These are phyloP conservation scores for Etheostoma spectabile DNA, from an alignment of 2,113 vertebrate genomes.

Conservation along the genomic window DNA sequence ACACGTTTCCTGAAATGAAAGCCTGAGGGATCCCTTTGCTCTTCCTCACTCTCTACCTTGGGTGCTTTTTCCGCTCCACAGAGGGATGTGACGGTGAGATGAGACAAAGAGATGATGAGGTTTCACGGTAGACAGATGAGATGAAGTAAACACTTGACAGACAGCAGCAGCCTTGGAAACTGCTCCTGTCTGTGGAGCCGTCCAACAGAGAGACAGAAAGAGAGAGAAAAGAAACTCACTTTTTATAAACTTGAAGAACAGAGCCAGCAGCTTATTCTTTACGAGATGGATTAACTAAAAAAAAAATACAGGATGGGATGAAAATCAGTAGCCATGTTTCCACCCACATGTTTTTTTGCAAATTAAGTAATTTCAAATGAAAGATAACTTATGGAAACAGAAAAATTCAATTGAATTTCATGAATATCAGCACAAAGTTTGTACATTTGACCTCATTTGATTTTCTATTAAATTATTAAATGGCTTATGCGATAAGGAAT, in stretches of 20 bases:
- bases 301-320: conserved; percentile 22
- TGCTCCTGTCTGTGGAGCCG: conserved; percentile 10
- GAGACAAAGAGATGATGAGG: conserved; percentile 51
- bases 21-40: conserved; percentile 24
- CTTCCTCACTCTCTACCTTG: conserved; percentile 29
- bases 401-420: no score
- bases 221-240: conserved; percentile 12
- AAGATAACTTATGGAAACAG: no score
- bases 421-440: no score
- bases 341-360: no score
- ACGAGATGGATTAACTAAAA: conserved; percentile 19
- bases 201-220: conserved; percentile 31
- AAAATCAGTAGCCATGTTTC: background rate
- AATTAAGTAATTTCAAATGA: no score
- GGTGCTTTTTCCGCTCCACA: conserved; percentile 22
- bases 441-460: no score
- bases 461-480: no score
- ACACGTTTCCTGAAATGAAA: conserved; percentile 42
- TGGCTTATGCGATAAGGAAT: no score
- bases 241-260: conserved; percentile 47
- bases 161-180: conserved; percentile 56
- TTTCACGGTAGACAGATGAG: conserved; percentile 48
- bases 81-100: conserved; percentile 45
- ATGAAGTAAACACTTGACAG: conserved; percentile 60
- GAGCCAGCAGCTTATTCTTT: conserved; percentile 36